phyloP scores from a whole-genome alignment of 2,888 invertebrate species.

The Parasteatoda lunata region DNA sequence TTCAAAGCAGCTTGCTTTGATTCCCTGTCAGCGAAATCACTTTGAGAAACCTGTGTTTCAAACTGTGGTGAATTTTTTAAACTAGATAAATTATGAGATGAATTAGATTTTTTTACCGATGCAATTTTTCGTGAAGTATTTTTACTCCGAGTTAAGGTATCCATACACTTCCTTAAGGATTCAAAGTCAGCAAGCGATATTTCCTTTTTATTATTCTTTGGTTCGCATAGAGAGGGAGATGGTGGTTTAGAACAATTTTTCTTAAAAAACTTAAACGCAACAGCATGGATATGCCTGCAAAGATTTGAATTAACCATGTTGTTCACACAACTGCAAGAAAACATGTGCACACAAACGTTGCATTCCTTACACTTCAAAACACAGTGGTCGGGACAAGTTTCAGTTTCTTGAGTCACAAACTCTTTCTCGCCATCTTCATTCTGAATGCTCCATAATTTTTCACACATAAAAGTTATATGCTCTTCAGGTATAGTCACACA shows the following conservation, averaged over 20 bases:
- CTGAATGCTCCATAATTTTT: conserved; percentile 34
- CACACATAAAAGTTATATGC: conserved; percentile 36
- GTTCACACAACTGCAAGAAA: conserved; percentile 42
- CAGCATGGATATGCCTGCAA: conserved; percentile 57
- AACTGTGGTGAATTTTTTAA: neutral
- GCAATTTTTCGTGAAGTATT: neutral
- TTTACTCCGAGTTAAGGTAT: neutral
- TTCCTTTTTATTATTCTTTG: neutral
- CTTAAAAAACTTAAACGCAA: conserved; percentile 32
- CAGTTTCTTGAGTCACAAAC: conserved; percentile 32
- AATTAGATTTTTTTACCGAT: neutral
- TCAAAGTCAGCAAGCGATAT: neutral
- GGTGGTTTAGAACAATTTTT: neutral
- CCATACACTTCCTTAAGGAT: too few relatives aligned
- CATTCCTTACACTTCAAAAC: conserved; percentile 42
- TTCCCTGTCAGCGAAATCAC: neutral
- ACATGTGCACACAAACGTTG: conserved; percentile 59
- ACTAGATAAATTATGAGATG: neutral
- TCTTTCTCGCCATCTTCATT: conserved; percentile 27
- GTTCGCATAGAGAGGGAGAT: neutral
- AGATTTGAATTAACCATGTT: conserved; percentile 58
- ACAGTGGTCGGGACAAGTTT: conserved; percentile 50
- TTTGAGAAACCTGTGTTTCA: neutral
- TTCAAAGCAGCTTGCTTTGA: neutral
- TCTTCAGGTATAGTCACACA: conserved; percentile 34